Percentiles rank a stretch among this genome's conserved stretches.
These are phyloP conservation scores for Quiscalus mexicanus DNA, from an alignment of 2,113 vertebrate genomes.

Conservation along the genomic window DNA sequence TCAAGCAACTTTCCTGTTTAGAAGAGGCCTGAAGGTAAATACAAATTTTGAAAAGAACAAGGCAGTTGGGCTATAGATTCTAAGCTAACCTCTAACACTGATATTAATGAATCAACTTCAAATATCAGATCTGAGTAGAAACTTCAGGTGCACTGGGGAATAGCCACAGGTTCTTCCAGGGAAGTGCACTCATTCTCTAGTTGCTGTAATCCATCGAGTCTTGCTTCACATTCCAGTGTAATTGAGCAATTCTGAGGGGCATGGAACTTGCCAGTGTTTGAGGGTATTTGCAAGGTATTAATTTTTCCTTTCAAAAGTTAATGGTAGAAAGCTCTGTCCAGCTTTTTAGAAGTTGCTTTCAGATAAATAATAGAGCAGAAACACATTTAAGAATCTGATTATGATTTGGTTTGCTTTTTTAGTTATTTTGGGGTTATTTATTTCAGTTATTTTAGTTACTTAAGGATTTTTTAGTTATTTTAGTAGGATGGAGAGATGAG, in stretches of 20 bases:
- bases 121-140: neutral
- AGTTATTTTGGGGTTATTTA: neutral
- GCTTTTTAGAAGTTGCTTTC: neutral
- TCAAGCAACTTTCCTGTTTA: slow-evolving; percentile 93
- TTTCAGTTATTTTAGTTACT: neutral
- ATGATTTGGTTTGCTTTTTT: neutral
- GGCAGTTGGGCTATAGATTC: neutral
- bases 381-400: neutral
- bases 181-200: neutral
- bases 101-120: neutral
- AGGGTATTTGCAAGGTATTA: neutral
- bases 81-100: neutral
- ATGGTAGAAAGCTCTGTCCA: neutral
- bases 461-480: neutral
- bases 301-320: neutral
- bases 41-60: neutral
- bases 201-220: neutral
- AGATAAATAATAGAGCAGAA: neutral
- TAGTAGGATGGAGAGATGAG: neutral
- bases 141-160: neutral
- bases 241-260: neutral
- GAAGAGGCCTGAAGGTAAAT: slow-evolving; percentile 90
- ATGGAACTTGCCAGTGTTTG: neutral
- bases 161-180: neutral
- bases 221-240: neutral